These are phyloP conservation scores for Ancistrus triradiatus DNA, from an alignment of 2,113 vertebrate genomes.

Conservation along the genomic window DNA sequence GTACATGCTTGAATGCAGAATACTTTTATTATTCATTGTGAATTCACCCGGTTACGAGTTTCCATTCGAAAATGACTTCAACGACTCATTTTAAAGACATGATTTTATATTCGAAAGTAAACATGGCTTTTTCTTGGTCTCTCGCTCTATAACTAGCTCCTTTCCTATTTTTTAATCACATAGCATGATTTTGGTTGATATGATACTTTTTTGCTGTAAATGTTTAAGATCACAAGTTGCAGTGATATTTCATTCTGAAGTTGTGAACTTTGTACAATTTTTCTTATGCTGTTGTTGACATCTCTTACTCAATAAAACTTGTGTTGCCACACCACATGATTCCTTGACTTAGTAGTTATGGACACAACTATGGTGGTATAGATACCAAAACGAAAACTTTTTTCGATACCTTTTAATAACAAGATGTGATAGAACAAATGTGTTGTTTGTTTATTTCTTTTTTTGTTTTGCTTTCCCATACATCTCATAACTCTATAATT, in stretches of 20 bases:
- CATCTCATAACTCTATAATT: no score
- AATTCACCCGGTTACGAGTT: constrained; percentile 88
- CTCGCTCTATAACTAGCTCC: constrained; percentile 51
- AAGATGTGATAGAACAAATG: no score
- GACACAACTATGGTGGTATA: no score
- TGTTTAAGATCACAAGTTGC: constrained; percentile 95
- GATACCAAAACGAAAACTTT: no score
- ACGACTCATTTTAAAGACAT: constrained; percentile 88
- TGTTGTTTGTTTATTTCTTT: no score
- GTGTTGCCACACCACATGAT: constrained; percentile 76
- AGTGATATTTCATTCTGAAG: constrained; percentile 98
- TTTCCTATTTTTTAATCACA: constrained; percentile 87
- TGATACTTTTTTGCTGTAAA: constrained; percentile 89
- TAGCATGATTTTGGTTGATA: constrained; percentile 97
- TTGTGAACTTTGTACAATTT: constrained; percentile 99
- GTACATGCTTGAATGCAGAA: constrained; percentile 95
- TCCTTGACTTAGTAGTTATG: background rate
- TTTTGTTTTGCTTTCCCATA: no score
- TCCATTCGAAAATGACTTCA: constrained; percentile 88
- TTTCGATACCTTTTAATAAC: no score
- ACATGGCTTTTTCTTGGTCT: constrained; percentile 74
- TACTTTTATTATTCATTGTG: constrained; percentile 88
- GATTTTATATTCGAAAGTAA: constrained; percentile 85
- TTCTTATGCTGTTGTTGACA: constrained; percentile 99
- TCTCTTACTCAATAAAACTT: constrained; percentile 98